These are phyloP conservation scores for Lepidostoma basale DNA, from an alignment of 1,140 invertebrate genomes.

Conservation along the genomic window DNA sequence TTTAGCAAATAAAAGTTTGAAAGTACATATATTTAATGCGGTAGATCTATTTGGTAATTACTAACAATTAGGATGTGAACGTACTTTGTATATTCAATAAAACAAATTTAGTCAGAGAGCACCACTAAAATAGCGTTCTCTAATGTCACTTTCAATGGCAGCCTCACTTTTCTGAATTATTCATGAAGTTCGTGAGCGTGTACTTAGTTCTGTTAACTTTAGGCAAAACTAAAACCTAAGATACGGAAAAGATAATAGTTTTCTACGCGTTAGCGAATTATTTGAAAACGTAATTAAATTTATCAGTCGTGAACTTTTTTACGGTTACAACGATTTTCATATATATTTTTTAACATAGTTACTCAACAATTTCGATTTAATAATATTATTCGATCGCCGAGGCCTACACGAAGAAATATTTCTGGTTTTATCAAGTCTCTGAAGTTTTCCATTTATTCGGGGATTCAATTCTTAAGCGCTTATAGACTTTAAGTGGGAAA, in stretches of 20 bases:
- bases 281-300: neutral
- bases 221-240: neutral
- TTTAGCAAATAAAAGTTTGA: no score
- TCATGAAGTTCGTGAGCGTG: no score
- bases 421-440: slow-evolving; percentile 24
- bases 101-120: no score
- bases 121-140: no score
- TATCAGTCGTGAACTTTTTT: neutral
- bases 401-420: slow-evolving; percentile 11
- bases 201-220: no score
- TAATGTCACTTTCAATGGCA: no score
- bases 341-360: slow-evolving; percentile 5
- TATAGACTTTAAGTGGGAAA: slow-evolving; percentile 36
- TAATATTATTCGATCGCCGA: slow-evolving; percentile 8
- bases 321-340: neutral
- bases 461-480: slow-evolving; percentile 28
- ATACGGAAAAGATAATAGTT: neutral
- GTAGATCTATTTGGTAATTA: no score
- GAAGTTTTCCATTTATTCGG: slow-evolving; percentile 24
- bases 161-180: no score
- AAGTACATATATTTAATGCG: no score
- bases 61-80: no score
- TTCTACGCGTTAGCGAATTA: neutral
- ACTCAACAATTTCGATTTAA: neutral
- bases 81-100: no score